A percentile compares a stretch with the other conserved stretches of the same genome.
These are phyloP conservation scores for Harpalus rubripes DNA, from an alignment of 2,888 invertebrate genomes.

Conservation along the genomic window DNA sequence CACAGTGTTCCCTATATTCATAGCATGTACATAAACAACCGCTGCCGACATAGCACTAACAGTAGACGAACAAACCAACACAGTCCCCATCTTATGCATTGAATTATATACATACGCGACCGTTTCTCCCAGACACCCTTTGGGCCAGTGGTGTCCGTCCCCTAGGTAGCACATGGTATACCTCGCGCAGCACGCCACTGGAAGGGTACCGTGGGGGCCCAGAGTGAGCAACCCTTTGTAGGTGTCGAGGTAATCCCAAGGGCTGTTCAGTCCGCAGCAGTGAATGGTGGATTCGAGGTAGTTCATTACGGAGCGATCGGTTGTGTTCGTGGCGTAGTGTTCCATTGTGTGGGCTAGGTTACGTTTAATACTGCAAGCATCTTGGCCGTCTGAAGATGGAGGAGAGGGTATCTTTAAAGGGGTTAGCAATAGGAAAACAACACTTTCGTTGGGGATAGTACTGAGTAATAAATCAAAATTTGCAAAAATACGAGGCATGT, in stretches of 20 bases:
- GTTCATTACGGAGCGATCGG: background rate
- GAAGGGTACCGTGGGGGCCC: background rate
- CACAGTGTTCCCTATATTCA: background rate
- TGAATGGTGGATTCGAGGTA: constrained; percentile 9
- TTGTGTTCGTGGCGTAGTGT: background rate
- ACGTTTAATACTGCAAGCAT: background rate
- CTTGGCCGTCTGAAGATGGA: constrained; percentile 20
- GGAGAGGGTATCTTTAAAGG: constrained; percentile 13
- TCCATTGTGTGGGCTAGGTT: background rate
- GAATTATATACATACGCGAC: background rate
- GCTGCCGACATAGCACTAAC: constrained; percentile 16
- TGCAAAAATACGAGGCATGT: too few relatives aligned
- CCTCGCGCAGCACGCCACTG: constrained; percentile 5
- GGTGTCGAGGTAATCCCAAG: background rate
- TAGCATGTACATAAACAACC: constrained; percentile 34
- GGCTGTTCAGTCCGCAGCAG: constrained; percentile 22
- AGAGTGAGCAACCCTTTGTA: background rate
- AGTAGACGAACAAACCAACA: constrained; percentile 17
- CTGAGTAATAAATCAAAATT: too few relatives aligned
- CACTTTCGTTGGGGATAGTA: too few relatives aligned
- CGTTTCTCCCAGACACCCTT: background rate
- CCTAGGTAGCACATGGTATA: background rate
- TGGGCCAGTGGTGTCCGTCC: background rate
- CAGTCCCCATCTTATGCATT: background rate
- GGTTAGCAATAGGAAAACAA: background rate